These are phyloP conservation scores for Pempheris klunzingeri DNA, from an alignment of 2,797 vertebrate species.

Conservation along the genomic window DNA sequence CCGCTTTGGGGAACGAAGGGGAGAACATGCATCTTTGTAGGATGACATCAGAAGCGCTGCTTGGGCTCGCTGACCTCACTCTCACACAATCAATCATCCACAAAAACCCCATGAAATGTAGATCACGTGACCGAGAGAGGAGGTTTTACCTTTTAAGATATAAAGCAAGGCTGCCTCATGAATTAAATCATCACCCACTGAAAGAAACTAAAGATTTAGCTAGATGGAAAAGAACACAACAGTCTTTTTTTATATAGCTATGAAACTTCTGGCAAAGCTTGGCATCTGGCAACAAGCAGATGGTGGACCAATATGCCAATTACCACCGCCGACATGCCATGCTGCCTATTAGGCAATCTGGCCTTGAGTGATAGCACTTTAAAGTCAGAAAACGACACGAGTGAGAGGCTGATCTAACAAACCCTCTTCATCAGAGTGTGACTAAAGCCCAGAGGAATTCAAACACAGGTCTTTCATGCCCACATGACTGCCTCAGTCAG, in stretches of 20 bases:
- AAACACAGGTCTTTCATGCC: slow-evolving; percentile 65
- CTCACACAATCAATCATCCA: slow-evolving; percentile 76
- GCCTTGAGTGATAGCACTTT: slow-evolving; percentile 75
- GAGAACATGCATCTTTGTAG: slow-evolving; percentile 76
- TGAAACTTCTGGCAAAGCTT: slow-evolving; percentile 64
- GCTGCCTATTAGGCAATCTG: slow-evolving; percentile 73
- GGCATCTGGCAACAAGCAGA: slow-evolving; percentile 77
- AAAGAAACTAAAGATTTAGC: slow-evolving; percentile 48
- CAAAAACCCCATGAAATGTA: slow-evolving; percentile 53
- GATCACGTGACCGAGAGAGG: slow-evolving; percentile 48
- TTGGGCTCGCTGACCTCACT: slow-evolving; percentile 77
- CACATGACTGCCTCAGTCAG: slow-evolving; percentile 69
- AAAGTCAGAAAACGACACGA: slow-evolving; percentile 72
- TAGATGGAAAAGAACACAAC: slow-evolving; percentile 42
- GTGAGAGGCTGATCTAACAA: slow-evolving; percentile 72
- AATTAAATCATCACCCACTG: slow-evolving; percentile 70
- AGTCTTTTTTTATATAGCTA: slow-evolving; percentile 54
- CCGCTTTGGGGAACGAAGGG: slow-evolving; percentile 58
- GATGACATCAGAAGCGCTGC: slow-evolving; percentile 79
- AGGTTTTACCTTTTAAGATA: slow-evolving; percentile 75
- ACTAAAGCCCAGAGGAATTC: slow-evolving; percentile 78
- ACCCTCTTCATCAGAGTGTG: slow-evolving; percentile 74
- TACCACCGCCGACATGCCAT: slow-evolving; percentile 67
- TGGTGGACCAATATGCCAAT: slow-evolving; percentile 72
- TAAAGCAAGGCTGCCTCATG: slow-evolving; percentile 55